A percentile compares a stretch with the other conserved stretches of the same genome.
Conservation (phyloP, 2,888 invertebrate genomes). For the Latheticus oryzae region DNA sequence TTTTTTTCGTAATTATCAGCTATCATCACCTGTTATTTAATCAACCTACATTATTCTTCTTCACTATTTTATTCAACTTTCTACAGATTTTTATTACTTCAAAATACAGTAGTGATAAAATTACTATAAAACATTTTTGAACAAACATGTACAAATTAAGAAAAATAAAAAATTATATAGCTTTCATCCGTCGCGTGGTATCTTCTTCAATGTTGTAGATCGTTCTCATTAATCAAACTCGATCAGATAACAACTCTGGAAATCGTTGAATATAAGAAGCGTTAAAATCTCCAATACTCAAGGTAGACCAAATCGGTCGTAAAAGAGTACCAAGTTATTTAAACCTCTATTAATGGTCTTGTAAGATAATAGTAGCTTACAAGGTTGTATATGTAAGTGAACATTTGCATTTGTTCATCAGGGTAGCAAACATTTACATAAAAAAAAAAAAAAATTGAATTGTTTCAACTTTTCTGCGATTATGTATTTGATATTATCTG, state of each 20-base stretch:
- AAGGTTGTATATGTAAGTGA: too few relatives aligned
- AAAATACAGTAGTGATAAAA: neutral
- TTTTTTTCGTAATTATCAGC: constrained; percentile 4
- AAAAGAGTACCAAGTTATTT: constrained; percentile 5
- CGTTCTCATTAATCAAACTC: constrained; percentile 21
- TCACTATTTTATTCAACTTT: constrained; percentile 1
- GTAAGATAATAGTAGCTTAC: too few relatives aligned
- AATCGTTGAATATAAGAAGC: constrained; percentile 19
- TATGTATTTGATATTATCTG: too few relatives aligned
- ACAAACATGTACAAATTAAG: constrained; percentile 10
- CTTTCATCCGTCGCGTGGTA: constrained; percentile 22
- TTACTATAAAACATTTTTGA: constrained; percentile 2
- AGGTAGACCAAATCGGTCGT: constrained; percentile 1
- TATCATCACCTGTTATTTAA: constrained; percentile 14
- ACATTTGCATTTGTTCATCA: too few relatives aligned
- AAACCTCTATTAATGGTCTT: too few relatives aligned
- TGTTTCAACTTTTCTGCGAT: too few relatives aligned
- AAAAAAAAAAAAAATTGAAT: too few relatives aligned
- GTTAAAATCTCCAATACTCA: constrained; percentile 22
- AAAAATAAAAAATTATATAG: constrained; percentile 7
- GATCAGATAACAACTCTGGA: constrained; percentile 25
- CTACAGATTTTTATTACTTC: constrained; percentile 5
- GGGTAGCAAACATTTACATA: too few relatives aligned
- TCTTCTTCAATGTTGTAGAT: constrained; percentile 4
- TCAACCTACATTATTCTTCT: neutral